Base-by-base conservation (phyloP, 2,888 invertebrate species). In the Rotaria sp. region DNA sequence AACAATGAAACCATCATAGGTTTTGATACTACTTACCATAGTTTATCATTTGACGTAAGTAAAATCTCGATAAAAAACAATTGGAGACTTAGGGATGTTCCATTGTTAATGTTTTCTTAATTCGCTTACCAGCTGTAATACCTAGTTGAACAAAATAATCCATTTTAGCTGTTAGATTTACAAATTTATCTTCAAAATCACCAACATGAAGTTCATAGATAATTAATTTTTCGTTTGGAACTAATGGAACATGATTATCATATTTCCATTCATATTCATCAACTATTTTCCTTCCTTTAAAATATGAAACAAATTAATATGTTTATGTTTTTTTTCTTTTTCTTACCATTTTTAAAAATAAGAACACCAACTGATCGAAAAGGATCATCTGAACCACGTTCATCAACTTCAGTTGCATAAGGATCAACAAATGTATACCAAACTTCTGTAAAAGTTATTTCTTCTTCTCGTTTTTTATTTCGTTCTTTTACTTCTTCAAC, bases 391-490 rank as follows among this genome's bases (percentile, higher is more conserved):
- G 45, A 45, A n/a, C 45, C 80, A n/a, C 80, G 41, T 45, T 45
- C 80, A 80, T 80, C 80, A 11, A 80, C 80, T 45, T 80, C 80
- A 0, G 80, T 80, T n/a, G 80, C 80, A 80, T 80, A 80, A 45
- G 80, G 80, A 80, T 80, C 80, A 45, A 80, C 80, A 80, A 80
- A 80, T n/a, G 80, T 45, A n/a, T 45, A 80, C 80, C 80, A 80
- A 8, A 80, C 45, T 80, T 80, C 80, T 13, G 45, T 80, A n/a
- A 80, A 80, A 11, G 11, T 80, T 26, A 10, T 80, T 80, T 80
- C 80, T 80, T 80, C 80, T 80, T 45, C 11, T 45, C 80, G 45
- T 45, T 45, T 80, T 35, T 45, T 10, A 41, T 80, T 80, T 41
- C 80, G 41, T 10, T 80, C 80, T 26, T 45, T 24, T 13, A 80